These are phyloP conservation scores for Pterostichus madidus DNA, from an alignment of 2,888 invertebrate genomes.

Conservation along the genomic window DNA sequence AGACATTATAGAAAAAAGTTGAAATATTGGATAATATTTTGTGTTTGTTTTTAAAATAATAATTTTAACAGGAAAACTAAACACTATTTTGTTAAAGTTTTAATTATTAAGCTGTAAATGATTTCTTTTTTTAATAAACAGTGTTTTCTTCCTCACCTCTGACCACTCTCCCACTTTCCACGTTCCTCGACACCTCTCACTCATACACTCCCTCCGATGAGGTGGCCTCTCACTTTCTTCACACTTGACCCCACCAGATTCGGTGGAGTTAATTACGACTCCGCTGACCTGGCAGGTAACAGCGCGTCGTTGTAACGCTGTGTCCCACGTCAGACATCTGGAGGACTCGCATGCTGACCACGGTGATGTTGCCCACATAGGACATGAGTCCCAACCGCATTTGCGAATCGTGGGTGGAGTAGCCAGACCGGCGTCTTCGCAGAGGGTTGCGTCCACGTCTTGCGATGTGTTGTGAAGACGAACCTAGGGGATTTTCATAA, in stretches of 20 bases:
- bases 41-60: no score
- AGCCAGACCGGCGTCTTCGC: conserved; percentile 85
- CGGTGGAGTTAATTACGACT: neutral
- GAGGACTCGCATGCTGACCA: conserved; percentile 88
- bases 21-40: no score
- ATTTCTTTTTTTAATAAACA: no score
- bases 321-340: conserved; percentile 86
- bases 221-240: conserved; percentile 86
- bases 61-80: no score
- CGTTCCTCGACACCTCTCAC: conserved; percentile 90
- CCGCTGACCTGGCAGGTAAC: conserved; percentile 80
- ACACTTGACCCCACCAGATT: conserved; percentile 78
- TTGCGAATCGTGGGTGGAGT: conserved; percentile 82
- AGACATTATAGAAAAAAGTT: no score
- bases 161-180: conserved; percentile 97
- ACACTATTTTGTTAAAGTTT: no score
- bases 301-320: conserved; percentile 87
- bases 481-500: conserved; percentile 70
- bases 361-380: conserved; percentile 84
- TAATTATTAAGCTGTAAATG: no score
- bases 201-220: conserved; percentile 89
- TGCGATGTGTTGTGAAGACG: conserved; percentile 79
- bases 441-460: conserved; percentile 83
- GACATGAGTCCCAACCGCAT: conserved; percentile 85
- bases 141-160: conserved; percentile 82